phyloP scores from a whole-genome alignment of 2,888 invertebrate species.

The Drosophila tripunctata region DNA sequence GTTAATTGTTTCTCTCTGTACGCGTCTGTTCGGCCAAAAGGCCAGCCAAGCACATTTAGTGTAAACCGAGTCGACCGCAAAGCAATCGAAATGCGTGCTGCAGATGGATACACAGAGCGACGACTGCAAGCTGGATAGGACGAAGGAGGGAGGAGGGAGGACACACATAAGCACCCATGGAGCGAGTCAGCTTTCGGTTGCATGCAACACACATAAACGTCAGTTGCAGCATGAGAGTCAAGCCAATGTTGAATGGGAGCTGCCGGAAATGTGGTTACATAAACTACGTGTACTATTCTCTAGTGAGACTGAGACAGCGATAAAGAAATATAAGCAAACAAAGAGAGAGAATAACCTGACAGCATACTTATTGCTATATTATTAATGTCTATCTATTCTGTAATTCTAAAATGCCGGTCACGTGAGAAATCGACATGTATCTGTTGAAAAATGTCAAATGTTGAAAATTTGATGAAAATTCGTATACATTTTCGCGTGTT shows the following conservation, averaged over 20 bases:
- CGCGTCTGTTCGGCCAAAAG: slow-evolving; percentile 15
- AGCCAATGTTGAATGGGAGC: slow-evolving; percentile 21
- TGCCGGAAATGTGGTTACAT: slow-evolving; percentile 64
- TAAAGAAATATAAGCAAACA: neutral
- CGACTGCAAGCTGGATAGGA: neutral
- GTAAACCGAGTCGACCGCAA: slow-evolving; percentile 70
- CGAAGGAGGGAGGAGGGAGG: neutral
- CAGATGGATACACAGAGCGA: slow-evolving; percentile 14
- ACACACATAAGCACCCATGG: neutral
- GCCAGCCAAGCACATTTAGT: slow-evolving; percentile 71
- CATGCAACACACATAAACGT: slow-evolving; percentile 28
- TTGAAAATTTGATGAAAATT: slow-evolving; percentile 35
- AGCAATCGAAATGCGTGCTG: slow-evolving; percentile 68
- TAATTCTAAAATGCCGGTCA: slow-evolving; percentile 15
- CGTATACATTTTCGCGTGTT: slow-evolving; percentile 11
- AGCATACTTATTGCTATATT: slow-evolving; percentile 55
- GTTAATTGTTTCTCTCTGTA: slow-evolving; percentile 1
- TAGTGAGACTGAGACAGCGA: slow-evolving; percentile 4
- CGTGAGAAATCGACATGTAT: neutral
- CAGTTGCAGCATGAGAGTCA: slow-evolving; percentile 47
- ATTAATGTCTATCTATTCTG: slow-evolving; percentile 36
- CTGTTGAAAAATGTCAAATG: slow-evolving; percentile 10
- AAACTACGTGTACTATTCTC: slow-evolving; percentile 56
- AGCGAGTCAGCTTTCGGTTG: neutral
- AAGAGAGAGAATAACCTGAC: neutral